Conservation (phyloP, 1,140 invertebrate species). For the Cydia amplana region DNA sequence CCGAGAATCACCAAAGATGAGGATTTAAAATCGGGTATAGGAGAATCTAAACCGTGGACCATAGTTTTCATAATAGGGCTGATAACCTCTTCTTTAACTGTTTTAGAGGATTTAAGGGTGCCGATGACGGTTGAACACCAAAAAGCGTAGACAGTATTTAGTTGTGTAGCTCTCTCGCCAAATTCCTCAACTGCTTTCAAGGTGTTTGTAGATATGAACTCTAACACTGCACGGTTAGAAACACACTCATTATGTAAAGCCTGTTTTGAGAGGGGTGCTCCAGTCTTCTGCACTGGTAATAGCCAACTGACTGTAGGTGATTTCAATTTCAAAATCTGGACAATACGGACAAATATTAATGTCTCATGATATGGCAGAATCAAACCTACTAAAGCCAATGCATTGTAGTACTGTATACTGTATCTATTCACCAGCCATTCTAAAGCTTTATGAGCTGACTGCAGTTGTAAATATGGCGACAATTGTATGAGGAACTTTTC, state of each 20-base stretch:
- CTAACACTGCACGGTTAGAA: conserved; percentile 84
- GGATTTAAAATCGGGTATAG: conserved; percentile 85
- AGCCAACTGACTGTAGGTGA: conserved; percentile 90
- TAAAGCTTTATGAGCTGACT: conserved; percentile 91
- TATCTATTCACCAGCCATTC: conserved; percentile 96
- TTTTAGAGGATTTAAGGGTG: conserved; percentile 80
- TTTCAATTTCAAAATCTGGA: conserved; percentile 88
- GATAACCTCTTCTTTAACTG: conserved; percentile 85
- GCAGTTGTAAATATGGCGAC: conserved; percentile 93
- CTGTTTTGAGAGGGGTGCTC: conserved; percentile 84
- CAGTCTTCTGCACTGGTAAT: conserved; percentile 85
- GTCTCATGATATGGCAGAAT: conserved; percentile 96
- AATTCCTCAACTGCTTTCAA: conserved; percentile 83
- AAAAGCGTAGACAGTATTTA: conserved; percentile 88
- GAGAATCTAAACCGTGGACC: conserved; percentile 84
- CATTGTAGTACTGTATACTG: conserved; percentile 93
- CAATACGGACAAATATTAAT: conserved; percentile 90
- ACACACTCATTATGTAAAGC: conserved; percentile 87
- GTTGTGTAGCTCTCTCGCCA: conserved; percentile 79
- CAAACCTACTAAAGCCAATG: conserved; percentile 87
- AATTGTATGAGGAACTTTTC: conserved; percentile 88
- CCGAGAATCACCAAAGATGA: conserved; percentile 87
- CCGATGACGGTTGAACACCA: conserved; percentile 87
- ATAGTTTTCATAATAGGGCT: conserved; percentile 85
- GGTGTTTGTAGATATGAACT: conserved; percentile 87